These are phyloP conservation scores for Brachionus sp. DNA, from an alignment of 1,140 invertebrate genomes.

Conservation along the genomic window DNA sequence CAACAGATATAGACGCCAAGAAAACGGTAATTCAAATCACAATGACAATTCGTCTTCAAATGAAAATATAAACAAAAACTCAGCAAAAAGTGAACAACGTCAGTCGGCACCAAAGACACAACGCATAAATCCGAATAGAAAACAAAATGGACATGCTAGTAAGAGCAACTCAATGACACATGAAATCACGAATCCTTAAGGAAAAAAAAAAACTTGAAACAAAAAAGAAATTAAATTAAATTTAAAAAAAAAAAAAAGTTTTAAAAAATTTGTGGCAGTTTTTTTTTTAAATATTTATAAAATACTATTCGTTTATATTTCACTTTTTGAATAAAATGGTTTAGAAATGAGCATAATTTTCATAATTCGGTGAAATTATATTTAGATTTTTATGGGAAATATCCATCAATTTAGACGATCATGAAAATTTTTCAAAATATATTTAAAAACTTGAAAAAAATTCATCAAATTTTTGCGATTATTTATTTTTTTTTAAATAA, in stretches of 20 bases:
- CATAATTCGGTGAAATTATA: neutral
- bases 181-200: neutral
- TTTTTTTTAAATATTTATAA: neutral
- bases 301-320: neutral
- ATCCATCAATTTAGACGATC: too few species aligned
- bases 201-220: neutral
- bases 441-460: too few species aligned
- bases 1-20: conserved; percentile 2
- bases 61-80: conserved; percentile 30
- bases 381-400: too few species aligned
- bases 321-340: conserved; percentile 1
- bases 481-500: too few species aligned
- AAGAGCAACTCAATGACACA: neutral
- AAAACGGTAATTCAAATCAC: neutral
- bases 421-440: too few species aligned
- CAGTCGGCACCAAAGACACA: conserved; percentile 13
- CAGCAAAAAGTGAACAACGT: neutral
- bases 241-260: neutral
- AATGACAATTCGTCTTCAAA: conserved; percentile 27
- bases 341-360: neutral
- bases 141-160: neutral
- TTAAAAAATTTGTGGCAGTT: neutral
- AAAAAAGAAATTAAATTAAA: neutral
- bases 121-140: neutral
- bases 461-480: too few species aligned